phyloP scores from a whole-genome alignment of 2,888 invertebrate genomes.

The Carabus problematicus region DNA sequence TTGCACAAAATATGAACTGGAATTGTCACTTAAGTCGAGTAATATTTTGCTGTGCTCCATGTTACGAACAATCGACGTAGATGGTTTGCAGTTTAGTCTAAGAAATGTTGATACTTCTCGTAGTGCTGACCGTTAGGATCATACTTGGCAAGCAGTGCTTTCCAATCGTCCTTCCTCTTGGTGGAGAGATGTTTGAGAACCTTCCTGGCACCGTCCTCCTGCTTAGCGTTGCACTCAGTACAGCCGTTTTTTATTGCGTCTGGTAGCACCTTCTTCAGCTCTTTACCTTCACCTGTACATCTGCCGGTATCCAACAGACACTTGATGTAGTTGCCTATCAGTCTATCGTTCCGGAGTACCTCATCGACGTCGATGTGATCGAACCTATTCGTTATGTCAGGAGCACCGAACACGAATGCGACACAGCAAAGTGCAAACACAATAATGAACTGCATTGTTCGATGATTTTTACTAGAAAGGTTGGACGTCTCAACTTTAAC shows the following conservation, averaged over 20 bases:
- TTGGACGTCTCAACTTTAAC: background rate
- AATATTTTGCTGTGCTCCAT: background rate
- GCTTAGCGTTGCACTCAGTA: slow-evolving; percentile 56
- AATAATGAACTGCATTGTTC: slow-evolving; percentile 26
- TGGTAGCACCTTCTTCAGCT: slow-evolving; percentile 51
- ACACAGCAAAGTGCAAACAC: slow-evolving; percentile 2
- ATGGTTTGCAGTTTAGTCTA: slow-evolving; percentile 7
- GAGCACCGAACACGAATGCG: slow-evolving; percentile 1
- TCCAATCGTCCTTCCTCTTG: slow-evolving; percentile 55
- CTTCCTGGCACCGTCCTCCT: slow-evolving; percentile 51
- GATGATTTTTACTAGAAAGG: background rate
- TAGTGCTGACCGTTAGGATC: slow-evolving; percentile 53
- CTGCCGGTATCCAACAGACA: slow-evolving; percentile 57
- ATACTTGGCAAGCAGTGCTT: slow-evolving; percentile 54
- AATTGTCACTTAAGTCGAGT: slow-evolving; percentile 2
- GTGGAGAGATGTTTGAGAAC: slow-evolving; percentile 59
- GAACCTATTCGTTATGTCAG: slow-evolving; percentile 57
- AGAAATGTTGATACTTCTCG: slow-evolving; percentile 47
- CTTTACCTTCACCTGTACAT: slow-evolving; percentile 59
- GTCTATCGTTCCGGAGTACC: slow-evolving; percentile 58
- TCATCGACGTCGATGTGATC: slow-evolving; percentile 60
- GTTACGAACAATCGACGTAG: background rate
- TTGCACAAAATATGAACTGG: background rate
- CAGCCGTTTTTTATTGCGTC: slow-evolving; percentile 59
- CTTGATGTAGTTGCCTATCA: slow-evolving; percentile 59